Conservation (phyloP, 2,113 vertebrate genomes). For the Telmatochromis sp. region DNA sequence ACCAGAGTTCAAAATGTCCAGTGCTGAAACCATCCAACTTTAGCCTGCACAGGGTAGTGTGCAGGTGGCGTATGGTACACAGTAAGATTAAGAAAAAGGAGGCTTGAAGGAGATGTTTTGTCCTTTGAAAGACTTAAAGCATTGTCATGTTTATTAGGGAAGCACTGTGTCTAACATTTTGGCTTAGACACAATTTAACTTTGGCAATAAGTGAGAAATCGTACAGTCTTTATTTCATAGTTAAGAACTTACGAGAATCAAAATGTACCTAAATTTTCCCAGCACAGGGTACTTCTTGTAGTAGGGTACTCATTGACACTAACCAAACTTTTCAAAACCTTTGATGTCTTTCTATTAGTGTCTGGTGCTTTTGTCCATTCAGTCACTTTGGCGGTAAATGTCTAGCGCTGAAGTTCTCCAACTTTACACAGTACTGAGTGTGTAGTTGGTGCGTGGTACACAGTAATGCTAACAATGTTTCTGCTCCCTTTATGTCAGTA, state of each 20-base stretch:
- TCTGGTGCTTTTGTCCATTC: not conserved
- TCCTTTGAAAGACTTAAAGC: not conserved
- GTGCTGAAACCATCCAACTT: not conserved
- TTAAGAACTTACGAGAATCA: not conserved
- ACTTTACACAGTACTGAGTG: not conserved
- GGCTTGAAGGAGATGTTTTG: not conserved
- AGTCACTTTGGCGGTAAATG: not conserved
- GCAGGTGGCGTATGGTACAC: not conserved
- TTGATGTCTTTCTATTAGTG: not conserved
- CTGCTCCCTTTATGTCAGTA: not conserved
- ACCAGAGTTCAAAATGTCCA: not conserved
- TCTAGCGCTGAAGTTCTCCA: not conserved
- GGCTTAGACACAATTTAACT: not conserved
- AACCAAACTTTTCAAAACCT: not conserved
- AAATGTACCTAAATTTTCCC: not conserved
- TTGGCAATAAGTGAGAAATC: not conserved
- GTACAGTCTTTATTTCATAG: rapidly evolving
- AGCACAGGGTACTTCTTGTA: not conserved
- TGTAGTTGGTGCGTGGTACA: not conserved
- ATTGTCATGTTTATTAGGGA: not conserved
- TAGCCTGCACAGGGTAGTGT: rapidly evolving
- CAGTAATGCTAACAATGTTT: not conserved
- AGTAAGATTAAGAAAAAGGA: not conserved
- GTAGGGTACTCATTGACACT: not conserved
- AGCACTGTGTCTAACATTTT: not conserved